Base-by-base conservation (phyloP, 2,888 invertebrate genomes). In the Mythimna loreyi region DNA sequence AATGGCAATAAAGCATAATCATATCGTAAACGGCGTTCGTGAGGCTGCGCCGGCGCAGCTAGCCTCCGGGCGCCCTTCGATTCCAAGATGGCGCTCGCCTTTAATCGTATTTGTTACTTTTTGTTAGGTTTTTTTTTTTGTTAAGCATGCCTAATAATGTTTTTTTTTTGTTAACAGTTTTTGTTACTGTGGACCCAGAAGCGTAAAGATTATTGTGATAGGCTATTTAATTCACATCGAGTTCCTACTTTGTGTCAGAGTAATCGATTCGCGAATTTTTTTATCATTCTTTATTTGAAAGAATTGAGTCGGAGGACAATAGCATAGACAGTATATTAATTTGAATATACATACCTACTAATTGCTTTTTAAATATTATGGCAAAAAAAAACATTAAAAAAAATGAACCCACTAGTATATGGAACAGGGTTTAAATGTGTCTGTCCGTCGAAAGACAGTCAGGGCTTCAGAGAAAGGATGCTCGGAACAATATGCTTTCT, bases 1-100 rank as follows among this genome's bases (percentile, higher is more conserved):
- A 94, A 94, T 92, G 92, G 92, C 90, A 92, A 93, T 95, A 95
- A 94, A 94, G 90, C 91, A 92, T 92, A 94, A 95, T 95, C 92
- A 94, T 93, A 94, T 92, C 92, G 92, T 91, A 93, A 93, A 92
- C 90, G 81, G 82, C 61, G 89, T 87, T 92, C 87, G 87, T 87
- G 87, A 84, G 86, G 82, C 87, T 86, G 89, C 83, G 86, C 84
- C 77, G 80, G 86, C 72, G 82, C 75, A 83, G 78, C 81, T 85
- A 83, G 83, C 92, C 92, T 90, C 84, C 87, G 87, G 91, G 93
- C 92, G 88, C 84, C 87, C 90, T 91, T 87, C 89, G 87, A 88
- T 88, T 87, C 85, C 88, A 90, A 90, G 86, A 91, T 90, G 90
- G 91, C 90, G 90, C 81, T 86, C 85, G 85, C 86, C 86, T 89